Evolutionary conservation across 1,140 invertebrate species (phyloP).

Genomic region (Drosophila navojoa): DNA sequence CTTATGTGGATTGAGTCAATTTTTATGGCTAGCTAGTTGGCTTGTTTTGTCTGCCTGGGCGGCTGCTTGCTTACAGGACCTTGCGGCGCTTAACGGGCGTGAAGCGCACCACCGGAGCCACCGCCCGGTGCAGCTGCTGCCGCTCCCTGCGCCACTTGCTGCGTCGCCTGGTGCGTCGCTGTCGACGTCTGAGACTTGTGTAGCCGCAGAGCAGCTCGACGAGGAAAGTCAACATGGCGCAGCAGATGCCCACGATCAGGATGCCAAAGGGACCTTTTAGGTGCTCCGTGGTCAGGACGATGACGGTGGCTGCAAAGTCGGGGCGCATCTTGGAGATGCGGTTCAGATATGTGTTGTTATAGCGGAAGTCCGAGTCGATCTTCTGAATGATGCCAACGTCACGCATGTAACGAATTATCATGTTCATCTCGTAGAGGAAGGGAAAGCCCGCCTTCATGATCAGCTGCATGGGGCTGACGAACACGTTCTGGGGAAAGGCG

Average conservation of each 20-base stretch:
- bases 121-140: slow-evolving; percentile 57
- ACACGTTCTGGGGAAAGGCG: slow-evolving; percentile 80
- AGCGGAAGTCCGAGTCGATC: slow-evolving; percentile 72
- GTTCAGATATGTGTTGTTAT: slow-evolving; percentile 77
- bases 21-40: slow-evolving; percentile 69
- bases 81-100: slow-evolving; percentile 71
- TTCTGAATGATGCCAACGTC: slow-evolving; percentile 84
- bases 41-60: slow-evolving; percentile 55
- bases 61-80: slow-evolving; percentile 52
- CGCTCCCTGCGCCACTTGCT: slow-evolving; percentile 27
- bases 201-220: slow-evolving; percentile 44
- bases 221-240: slow-evolving; percentile 49
- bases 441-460: slow-evolving; percentile 85
- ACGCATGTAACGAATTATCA: slow-evolving; percentile 80
- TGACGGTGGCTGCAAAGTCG: slow-evolving; percentile 58
- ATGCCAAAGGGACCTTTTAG: slow-evolving; percentile 85
- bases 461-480: slow-evolving; percentile 85
- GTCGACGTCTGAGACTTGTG: slow-evolving; percentile 1
- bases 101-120: slow-evolving; percentile 67
- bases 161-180: background rate
- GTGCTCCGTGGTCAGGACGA: slow-evolving; percentile 84
- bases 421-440: slow-evolving; percentile 84
- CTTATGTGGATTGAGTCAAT: slow-evolving; percentile 81
- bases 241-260: slow-evolving; percentile 77
- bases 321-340: slow-evolving; percentile 72